Conservation (phyloP, 2,797 vertebrate species). For the Tinamus major region DNA sequence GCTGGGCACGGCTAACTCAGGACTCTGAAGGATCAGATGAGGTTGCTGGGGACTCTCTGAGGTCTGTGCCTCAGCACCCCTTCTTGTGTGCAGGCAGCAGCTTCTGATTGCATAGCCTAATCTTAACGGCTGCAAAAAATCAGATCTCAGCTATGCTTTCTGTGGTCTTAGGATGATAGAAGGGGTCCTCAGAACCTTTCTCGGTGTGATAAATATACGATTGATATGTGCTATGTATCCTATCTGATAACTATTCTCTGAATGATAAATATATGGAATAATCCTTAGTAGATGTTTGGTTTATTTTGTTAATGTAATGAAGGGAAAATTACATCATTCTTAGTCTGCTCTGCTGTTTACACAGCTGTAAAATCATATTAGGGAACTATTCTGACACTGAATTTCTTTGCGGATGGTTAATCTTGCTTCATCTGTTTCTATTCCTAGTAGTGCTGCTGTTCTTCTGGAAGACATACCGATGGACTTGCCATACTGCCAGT, state of each 20-base stretch:
- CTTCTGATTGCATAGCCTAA: background rate
- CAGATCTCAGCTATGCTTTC: background rate
- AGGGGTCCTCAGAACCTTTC: background rate
- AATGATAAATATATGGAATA: background rate
- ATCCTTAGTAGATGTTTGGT: background rate
- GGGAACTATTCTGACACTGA: background rate
- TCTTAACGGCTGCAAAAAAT: background rate
- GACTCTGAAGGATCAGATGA: background rate
- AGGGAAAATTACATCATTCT: background rate
- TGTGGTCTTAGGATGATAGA: background rate
- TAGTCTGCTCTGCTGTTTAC: background rate
- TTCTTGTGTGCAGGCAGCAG: background rate
- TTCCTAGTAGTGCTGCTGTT: background rate
- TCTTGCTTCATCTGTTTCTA: background rate
- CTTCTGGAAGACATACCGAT: background rate
- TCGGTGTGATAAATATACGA: background rate
- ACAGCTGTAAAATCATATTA: background rate
- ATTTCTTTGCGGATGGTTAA: background rate
- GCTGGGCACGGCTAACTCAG: background rate
- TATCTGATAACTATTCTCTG: background rate
- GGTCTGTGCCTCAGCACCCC: accelerated
- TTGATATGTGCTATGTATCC: background rate
- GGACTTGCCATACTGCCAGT: background rate
- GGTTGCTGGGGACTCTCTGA: background rate
- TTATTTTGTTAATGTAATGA: background rate